Evolutionary conservation across 2,888 invertebrate species (phyloP).

Genomic region (Volucella bombylans): DNA sequence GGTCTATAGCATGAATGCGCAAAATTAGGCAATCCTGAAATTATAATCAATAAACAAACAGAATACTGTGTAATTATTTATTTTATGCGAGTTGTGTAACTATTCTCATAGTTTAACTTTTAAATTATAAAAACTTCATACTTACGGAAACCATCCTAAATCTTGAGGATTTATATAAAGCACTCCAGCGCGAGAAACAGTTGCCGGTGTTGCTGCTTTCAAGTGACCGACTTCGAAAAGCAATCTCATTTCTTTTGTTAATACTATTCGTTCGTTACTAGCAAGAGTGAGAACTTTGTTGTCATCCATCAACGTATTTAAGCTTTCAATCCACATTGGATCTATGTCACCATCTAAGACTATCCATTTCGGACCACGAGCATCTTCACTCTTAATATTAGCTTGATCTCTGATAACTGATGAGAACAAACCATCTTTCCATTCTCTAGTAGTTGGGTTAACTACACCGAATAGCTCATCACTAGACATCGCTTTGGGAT

Average conservation of each 20-base stretch:
- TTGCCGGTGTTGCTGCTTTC: constrained; percentile 96
- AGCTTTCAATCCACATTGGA: constrained; percentile 94
- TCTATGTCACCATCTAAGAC: constrained; percentile 96
- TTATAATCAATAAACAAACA: too few relatives aligned
- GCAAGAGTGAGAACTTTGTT: constrained; percentile 97
- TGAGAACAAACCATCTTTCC: constrained; percentile 95
- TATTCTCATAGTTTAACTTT: too few relatives aligned
- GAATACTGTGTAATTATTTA: too few relatives aligned
- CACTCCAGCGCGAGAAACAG: constrained; percentile 97
- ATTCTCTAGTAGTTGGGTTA: constrained; percentile 95
- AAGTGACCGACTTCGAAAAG: constrained; percentile 96
- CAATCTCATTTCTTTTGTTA: constrained; percentile 93
- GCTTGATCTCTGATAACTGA: constrained; percentile 97
- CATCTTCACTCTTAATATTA: constrained; percentile 86
- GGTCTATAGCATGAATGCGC: background rate
- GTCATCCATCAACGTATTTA: constrained; percentile 98
- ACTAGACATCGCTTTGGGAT: constrained; percentile 96
- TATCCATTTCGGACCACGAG: constrained; percentile 95
- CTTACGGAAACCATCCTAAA: constrained; percentile 96
- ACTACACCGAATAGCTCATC: constrained; percentile 97
- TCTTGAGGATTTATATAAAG: constrained; percentile 96
- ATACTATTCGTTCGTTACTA: constrained; percentile 96
- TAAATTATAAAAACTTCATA: constrained; percentile 64
- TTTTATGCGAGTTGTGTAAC: too few relatives aligned
- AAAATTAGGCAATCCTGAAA: background rate